Conservation (phyloP, 2,797 vertebrate species). For the Sebastiscus albofasciatus region DNA sequence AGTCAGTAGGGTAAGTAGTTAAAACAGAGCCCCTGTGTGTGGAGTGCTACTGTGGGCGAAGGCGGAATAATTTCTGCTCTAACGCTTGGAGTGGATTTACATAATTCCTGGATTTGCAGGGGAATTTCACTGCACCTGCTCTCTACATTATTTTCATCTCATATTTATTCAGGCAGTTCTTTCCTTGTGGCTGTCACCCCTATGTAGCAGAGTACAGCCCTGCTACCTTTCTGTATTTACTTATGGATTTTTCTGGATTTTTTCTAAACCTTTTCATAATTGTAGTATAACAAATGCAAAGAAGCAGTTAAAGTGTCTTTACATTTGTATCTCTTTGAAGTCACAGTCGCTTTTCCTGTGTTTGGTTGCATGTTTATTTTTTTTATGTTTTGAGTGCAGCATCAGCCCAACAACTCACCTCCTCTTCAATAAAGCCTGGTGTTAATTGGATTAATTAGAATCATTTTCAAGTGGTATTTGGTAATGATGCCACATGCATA, state of each 20-base stretch:
- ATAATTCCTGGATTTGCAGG: slow-evolving; percentile 50
- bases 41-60: slow-evolving; percentile 10
- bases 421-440: slow-evolving; percentile 8
- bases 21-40: slow-evolving; percentile 17
- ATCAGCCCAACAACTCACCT: slow-evolving; percentile 3
- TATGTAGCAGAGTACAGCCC: background rate
- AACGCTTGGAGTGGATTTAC: slow-evolving; percentile 40
- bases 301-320: background rate
- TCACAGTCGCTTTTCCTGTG: background rate
- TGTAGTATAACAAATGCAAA: background rate
- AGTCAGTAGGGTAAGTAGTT: slow-evolving; percentile 90
- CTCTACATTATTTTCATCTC: slow-evolving; percentile 41
- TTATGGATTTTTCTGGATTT: background rate
- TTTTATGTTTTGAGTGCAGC: background rate
- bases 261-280: background rate
- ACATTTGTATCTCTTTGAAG: background rate
- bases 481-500: slow-evolving; percentile 59
- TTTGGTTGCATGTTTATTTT: background rate
- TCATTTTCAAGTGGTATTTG: slow-evolving; percentile 58
- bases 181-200: slow-evolving; percentile 20
- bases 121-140: slow-evolving; percentile 40
- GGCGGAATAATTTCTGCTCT: slow-evolving; percentile 22
- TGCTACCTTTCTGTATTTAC: slow-evolving; percentile 14
- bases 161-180: slow-evolving; percentile 36
- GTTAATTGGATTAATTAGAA: slow-evolving; percentile 53